Evolutionary conservation across 2,888 invertebrate genomes (phyloP), one percentile per base, ranked within the genome.

Genomic region (Perdita meconis): DNA sequence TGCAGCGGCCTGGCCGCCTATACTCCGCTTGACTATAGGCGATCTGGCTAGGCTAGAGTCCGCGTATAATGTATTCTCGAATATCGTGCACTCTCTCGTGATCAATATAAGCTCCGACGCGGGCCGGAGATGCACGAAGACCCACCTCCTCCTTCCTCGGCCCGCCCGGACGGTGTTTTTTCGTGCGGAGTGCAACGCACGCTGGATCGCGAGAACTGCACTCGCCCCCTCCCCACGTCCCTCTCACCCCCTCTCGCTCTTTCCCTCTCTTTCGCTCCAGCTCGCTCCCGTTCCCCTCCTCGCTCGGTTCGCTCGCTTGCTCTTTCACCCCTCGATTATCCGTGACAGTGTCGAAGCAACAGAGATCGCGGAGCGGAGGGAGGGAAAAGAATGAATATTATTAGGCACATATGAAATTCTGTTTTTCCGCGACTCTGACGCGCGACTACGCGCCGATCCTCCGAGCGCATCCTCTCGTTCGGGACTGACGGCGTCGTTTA

Each of bases 81-180:
- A 89, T 89, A 89, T 87, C 88, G 88, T 87, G 88, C 86, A 84
- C 85, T 87, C 86, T 89, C 88, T 89, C 91, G 89, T 91, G 91
- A 91, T 91, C 91, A 88, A 91, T 91, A 91, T 90, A 88, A 91
- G 88, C 87, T 73, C 91, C 91, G 91, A 90, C 75, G 80, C 64
- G 72, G 67, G 80, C 85, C 90, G 90, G 87, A 90, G 89, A 88
- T 86, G 83, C 89, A 90, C 90, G 90, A 90, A 89, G 89, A 88
- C 69, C 86, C 73, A 60, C 79, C 85, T 70, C 83, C 80, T 78
- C 77, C 71, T 76, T 69, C 66, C 71, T 83, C 65, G 65, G 64
- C 53, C 77, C 77, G 73, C 75, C 66, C 73, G 68, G 64, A 69
- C 77, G 66, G n/a, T 70, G 78, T 84, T 84, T 84, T 86, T 84